phyloP scores from a whole-genome alignment of 2,797 vertebrate species.

The Phataginus tetradactyla region DNA sequence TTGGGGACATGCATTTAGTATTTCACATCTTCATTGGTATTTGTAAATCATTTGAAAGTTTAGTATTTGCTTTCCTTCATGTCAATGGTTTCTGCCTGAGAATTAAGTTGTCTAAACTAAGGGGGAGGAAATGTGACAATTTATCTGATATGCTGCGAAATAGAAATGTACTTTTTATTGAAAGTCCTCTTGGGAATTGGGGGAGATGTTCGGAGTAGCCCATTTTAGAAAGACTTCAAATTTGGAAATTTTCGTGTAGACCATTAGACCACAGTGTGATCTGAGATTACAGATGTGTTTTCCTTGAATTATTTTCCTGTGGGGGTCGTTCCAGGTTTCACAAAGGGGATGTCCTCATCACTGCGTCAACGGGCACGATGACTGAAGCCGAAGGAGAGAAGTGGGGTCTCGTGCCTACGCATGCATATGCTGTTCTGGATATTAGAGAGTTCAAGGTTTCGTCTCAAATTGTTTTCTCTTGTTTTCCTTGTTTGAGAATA shows the following conservation, averaged over 20 bases:
- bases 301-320: not conserved
- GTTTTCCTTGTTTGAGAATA: not conserved
- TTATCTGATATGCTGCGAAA: not conserved
- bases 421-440: constrained; percentile 97
- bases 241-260: constrained; percentile 1
- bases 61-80: constrained; percentile 48
- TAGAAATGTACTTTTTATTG: not conserved
- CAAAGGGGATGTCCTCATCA: constrained; percentile 97
- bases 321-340: constrained; percentile 91
- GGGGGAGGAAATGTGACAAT: not conserved
- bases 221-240: not conserved
- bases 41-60: constrained; percentile 53
- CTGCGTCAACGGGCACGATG: constrained; percentile 98
- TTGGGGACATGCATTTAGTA: not conserved
- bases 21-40: constrained; percentile 29
- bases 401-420: constrained; percentile 98
- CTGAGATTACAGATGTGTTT: not conserved
- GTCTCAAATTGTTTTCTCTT: not conserved
- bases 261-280: not conserved
- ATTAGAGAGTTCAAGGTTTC: constrained; percentile 97
- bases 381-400: constrained; percentile 97
- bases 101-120: not conserved
- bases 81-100: constrained; percentile 7
- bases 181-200: not conserved
- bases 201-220: not conserved